Evolutionary conservation across 2,797 vertebrate genomes (phyloP).

Genomic region (Saguinus oedipus): DNA sequence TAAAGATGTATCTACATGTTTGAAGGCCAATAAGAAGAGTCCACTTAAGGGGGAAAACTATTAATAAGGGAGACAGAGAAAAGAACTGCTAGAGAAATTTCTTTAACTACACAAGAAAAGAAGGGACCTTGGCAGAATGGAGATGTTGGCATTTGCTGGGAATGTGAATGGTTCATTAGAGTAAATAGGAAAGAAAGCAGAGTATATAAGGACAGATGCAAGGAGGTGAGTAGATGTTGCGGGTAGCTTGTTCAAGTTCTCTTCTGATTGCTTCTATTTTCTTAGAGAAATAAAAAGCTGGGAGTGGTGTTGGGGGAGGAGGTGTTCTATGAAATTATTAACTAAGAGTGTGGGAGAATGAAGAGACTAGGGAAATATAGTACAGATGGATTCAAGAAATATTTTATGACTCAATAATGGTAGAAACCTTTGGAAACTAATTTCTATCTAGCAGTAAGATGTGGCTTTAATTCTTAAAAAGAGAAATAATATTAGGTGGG

Average conservation of each 20-base stretch:
- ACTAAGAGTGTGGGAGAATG: neutral
- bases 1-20: neutral
- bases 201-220: neutral
- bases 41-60: neutral
- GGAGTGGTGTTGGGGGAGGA: neutral
- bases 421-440: neutral
- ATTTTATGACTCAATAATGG: neutral
- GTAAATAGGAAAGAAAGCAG: neutral
- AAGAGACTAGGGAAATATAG: neutral
- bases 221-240: neutral
- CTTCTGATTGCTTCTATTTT: neutral
- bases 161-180: neutral
- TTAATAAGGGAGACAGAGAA: neutral
- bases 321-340: neutral
- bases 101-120: neutral
- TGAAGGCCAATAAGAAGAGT: neutral
- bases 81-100: constrained; percentile 7
- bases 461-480: neutral
- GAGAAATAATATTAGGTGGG: neutral
- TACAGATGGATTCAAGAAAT: neutral
- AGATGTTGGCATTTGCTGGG: neutral
- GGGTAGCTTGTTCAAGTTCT: neutral
- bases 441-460: neutral
- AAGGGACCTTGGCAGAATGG: neutral
- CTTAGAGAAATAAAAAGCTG: neutral